Evolutionary conservation across 2,113 vertebrate genomes (phyloP), one percentile per base, ranked within the genome.

Genomic region (Gobio gobio): DNA sequence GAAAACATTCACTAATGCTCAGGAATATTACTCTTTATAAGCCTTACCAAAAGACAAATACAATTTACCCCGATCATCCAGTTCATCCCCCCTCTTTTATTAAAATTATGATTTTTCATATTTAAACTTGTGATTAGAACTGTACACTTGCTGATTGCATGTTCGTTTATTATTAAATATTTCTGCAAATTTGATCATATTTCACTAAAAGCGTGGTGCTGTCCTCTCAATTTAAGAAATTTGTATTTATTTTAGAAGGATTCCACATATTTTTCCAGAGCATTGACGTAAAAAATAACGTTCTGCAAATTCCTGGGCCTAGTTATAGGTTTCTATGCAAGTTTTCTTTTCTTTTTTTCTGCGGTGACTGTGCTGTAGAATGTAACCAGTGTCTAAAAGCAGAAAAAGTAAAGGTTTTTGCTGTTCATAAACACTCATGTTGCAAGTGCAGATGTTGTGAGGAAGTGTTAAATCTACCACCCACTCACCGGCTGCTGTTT

Each of bases 381-480:
- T 10, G 13, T 40, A 20, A 26, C 56, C 58, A 45, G 24, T 86
- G 43, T 45, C 18, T 58, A 64, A 40, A 68, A n/a, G 33, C 10
- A 18, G 54, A 85, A 49, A 81, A 43, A 43, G 12, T 0, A 13
- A 8, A 36, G 3, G 10, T 18, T 40, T 74, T 51, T 84, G 43
- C 33, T 18, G 7, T 77, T 66, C 29, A 68, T 16, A 51, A 66
- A 16, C 13, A 6, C 33, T 85, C 70, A 40, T 64, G 88, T 90
- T 89, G 90, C 82, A 86, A 84, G 24, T 75, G 77, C 90, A 92
- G 91, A 90, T 93, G 90, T 91, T 89, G 45, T 29, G 18, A 51
- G 24, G 24, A 79, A 75, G 80, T 89, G 66, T 88, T 82, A 79
- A 85, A 86, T 75, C 78, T 83, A 83, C 87, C 81, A 76, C 89